These are phyloP conservation scores for Oxyteleia sp. DNA, from an alignment of 2,888 invertebrate species.

Conservation along the genomic window DNA sequence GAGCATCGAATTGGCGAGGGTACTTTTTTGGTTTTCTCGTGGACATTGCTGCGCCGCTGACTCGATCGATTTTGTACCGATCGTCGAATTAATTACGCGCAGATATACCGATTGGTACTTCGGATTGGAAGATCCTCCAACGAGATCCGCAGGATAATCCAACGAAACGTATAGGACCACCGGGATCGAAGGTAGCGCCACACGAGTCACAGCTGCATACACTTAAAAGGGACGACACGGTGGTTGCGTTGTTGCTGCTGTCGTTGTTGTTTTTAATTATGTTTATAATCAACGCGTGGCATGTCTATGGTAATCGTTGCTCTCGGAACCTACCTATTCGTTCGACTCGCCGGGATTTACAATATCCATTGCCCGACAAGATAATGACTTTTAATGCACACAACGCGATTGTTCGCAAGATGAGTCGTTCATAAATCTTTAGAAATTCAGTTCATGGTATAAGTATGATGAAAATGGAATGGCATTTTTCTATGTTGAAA, in stretches of 20 bases:
- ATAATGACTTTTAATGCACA: constrained; percentile 76
- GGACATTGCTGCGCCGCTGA: constrained; percentile 48
- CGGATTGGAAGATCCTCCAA: constrained; percentile 74
- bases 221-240: constrained; percentile 80
- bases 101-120: constrained; percentile 79
- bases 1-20: background rate
- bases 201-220: constrained; percentile 82
- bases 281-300: constrained; percentile 86
- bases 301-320: constrained; percentile 76
- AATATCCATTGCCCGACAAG: constrained; percentile 74
- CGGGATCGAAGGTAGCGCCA: constrained; percentile 83
- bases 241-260: constrained; percentile 73
- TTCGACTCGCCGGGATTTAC: constrained; percentile 77
- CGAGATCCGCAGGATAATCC: constrained; percentile 80
- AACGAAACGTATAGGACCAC: constrained; percentile 85
- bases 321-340: constrained; percentile 79
- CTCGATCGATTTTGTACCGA: constrained; percentile 76
- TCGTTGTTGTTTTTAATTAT: constrained; percentile 87
- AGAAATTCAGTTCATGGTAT: background rate
- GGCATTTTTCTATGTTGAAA: too few species aligned
- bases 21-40: constrained; percentile 41
- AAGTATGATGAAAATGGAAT: background rate
- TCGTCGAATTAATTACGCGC: constrained; percentile 77
- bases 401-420: constrained; percentile 38
- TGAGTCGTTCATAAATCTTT: constrained; percentile 17